A percentile compares a stretch with the other conserved stretches of the same genome.
These are phyloP conservation scores for Noctua fimbriata DNA, from an alignment of 2,888 invertebrate genomes.

Conservation along the genomic window DNA sequence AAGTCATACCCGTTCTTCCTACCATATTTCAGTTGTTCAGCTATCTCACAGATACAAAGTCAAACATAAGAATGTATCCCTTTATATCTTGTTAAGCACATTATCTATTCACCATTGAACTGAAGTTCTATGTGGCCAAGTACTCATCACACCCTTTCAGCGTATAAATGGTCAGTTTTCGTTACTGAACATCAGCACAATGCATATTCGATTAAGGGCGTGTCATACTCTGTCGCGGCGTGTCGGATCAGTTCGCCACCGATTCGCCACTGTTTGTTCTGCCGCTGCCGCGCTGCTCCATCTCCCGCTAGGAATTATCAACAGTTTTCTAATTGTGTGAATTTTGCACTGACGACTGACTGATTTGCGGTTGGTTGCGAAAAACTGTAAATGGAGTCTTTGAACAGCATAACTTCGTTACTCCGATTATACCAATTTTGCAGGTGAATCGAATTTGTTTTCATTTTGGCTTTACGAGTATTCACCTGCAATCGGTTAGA, in stretches of 20 bases:
- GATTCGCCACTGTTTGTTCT: constrained; percentile 52
- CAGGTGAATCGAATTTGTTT: neutral
- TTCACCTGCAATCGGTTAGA: neutral
- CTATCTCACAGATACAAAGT: neutral
- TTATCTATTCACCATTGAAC: neutral
- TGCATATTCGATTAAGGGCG: constrained; percentile 59
- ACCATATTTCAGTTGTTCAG: neutral
- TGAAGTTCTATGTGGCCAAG: neutral
- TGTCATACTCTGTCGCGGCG: constrained; percentile 45
- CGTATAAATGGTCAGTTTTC: constrained; percentile 15
- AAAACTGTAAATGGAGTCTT: constrained; percentile 1
- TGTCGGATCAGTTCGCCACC: constrained; percentile 52
- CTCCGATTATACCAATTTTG: neutral
- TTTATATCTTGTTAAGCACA: neutral
- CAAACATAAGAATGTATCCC: neutral
- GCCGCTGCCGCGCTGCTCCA: constrained; percentile 5
- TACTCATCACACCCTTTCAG: neutral
- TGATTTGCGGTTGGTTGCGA: constrained; percentile 30
- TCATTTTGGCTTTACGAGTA: neutral
- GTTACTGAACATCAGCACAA: constrained; percentile 29
- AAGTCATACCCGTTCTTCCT: neutral
- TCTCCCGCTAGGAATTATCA: constrained; percentile 51
- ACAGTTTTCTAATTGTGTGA: constrained; percentile 66
- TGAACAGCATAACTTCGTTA: neutral
- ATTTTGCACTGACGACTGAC: constrained; percentile 38